Base-by-base conservation (phyloP, 2,888 invertebrate species). In the Lamellibrachia satsuma region DNA sequence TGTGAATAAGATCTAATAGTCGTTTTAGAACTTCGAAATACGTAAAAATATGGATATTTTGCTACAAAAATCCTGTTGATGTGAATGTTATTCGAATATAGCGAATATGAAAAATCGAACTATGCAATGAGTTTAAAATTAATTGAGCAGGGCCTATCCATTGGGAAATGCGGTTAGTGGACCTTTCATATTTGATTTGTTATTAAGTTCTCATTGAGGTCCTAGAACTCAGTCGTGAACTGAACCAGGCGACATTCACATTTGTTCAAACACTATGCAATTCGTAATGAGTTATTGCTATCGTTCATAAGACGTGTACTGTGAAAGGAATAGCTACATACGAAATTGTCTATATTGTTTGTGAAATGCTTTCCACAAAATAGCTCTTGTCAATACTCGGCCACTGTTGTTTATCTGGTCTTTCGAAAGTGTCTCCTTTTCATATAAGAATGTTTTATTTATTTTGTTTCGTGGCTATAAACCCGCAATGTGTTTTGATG, bases 381-480 rank as follows among this genome's bases (percentile, higher is more conserved):
- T 9, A 22, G 15, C 6, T 22, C 3, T 22, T 75, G n/a, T 75
- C 75, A 75, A 75, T 75, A 75, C 75, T 75, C 75, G n/a, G 22
- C 11, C 15, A 75, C 39, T 39, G 39, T 75, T 15, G 22, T 15
- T 75, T 22, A 3, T 22, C 75, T 22, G 75, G 15, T 75, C 75
- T 22, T 15, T 75, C 15, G 75, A 75, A 75, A 75, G 75, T 75
- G 75, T n/a, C 75, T 75, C n/a, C 75, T 75, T 75, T 75, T 75
- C 75, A 22, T 39, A 39, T 39, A 39, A 39, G 39, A 39, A 39
- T 22, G 75, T 75, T 75, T 75, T 75, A 75, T 75, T 75, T 75
- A 75, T 75, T 75, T 75, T 75, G 75, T 75, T n/a, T 75, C 75
- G 75, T 75, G 75, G 75, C 75, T 75, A 75, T 75, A 75, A 75